Conservation (phyloP, 2,797 vertebrate species). For the Gallinago solitaria region DNA sequence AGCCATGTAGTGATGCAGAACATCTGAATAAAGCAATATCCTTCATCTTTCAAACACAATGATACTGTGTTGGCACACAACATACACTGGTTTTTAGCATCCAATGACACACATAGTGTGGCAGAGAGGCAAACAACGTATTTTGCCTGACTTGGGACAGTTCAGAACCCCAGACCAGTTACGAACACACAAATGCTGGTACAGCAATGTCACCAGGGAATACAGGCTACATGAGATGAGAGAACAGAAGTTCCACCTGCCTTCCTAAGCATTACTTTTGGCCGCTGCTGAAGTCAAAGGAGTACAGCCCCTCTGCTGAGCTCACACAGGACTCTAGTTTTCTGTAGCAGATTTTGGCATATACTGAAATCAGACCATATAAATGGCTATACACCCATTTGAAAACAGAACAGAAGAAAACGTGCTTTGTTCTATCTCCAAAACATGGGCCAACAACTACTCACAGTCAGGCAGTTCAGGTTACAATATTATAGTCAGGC, state of each 20-base stretch:
- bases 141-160: neutral
- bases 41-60: neutral
- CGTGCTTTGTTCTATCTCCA: neutral
- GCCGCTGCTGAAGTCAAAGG: neutral
- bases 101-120: neutral
- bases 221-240: neutral
- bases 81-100: neutral
- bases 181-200: neutral
- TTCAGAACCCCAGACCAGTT: neutral
- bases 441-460: neutral
- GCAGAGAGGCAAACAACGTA: neutral
- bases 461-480: neutral
- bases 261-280: neutral
- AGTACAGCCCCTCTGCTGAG: neutral
- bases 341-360: neutral
- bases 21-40: neutral
- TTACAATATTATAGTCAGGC: neutral
- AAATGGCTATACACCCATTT: neutral
- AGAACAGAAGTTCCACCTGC: neutral
- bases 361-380: neutral
- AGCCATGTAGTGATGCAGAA: neutral
- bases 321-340: neutral
- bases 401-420: neutral
- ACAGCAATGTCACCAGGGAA: neutral
- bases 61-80: neutral